These are phyloP conservation scores for Phrynocephalus forsythii DNA, from an alignment of 2,797 vertebrate genomes.

Conservation along the genomic window DNA sequence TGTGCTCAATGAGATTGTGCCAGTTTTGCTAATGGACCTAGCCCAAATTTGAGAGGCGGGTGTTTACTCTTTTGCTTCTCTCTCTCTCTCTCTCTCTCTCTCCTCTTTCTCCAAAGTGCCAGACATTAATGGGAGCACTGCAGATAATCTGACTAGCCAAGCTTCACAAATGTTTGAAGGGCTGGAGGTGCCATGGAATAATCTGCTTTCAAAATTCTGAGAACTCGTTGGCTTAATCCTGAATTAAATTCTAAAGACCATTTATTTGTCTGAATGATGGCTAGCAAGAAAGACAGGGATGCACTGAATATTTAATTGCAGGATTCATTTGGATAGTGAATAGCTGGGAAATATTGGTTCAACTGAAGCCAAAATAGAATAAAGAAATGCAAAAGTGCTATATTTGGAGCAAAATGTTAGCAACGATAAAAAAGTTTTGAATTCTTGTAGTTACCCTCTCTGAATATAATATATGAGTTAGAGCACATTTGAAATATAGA, in stretches of 20 bases:
- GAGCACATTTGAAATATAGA: constrained; percentile 24
- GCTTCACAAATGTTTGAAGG: constrained; percentile 29
- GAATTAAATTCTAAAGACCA: constrained; percentile 6
- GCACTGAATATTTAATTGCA: constrained; percentile 54
- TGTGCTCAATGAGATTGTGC: constrained; percentile 15
- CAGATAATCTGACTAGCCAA: constrained; percentile 29
- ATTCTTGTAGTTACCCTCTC: background rate
- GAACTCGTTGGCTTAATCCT: constrained; percentile 54
- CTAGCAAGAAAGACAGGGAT: constrained; percentile 39
- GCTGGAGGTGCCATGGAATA: constrained; percentile 27
- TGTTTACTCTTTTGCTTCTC: background rate
- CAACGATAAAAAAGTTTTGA: constrained; percentile 27
- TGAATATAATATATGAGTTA: constrained; percentile 42
- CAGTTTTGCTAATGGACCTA: constrained; percentile 30
- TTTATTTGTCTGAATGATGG: constrained; percentile 57
- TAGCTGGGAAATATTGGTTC: constrained; percentile 46
- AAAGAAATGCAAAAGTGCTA: constrained; percentile 34
- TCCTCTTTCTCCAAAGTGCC: background rate
- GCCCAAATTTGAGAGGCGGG: background rate
- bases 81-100: background rate
- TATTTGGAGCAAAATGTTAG: constrained; percentile 22
- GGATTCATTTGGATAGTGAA: constrained; percentile 59
- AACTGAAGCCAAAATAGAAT: constrained; percentile 47
- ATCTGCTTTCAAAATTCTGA: constrained; percentile 48
- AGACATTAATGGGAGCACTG: constrained; percentile 1